Conservation (phyloP, 2,888 invertebrate genomes). For the Celastrina argiolus region DNA sequence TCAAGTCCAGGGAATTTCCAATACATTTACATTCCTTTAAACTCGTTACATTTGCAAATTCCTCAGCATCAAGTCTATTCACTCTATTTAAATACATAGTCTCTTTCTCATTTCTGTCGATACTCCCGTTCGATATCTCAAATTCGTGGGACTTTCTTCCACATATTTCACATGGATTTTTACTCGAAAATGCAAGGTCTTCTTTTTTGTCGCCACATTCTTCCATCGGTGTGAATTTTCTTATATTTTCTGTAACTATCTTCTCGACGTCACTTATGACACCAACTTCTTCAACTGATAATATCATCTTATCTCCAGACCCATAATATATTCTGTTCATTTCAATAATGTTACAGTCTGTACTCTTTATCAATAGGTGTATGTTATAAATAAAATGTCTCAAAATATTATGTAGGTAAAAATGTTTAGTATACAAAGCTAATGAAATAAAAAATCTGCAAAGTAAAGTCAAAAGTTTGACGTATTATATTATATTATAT, state of each 20-base stretch:
- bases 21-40: constrained; percentile 62
- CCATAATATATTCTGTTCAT: constrained; percentile 48
- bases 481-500: background rate
- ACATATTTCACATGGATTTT: background rate
- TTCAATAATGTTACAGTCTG: background rate
- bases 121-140: too few species aligned
- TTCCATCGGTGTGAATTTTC: background rate
- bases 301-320: constrained; percentile 48
- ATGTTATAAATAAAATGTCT: background rate
- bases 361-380: constrained; percentile 23
- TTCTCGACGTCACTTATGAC: background rate
- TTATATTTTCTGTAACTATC: background rate
- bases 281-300: background rate
- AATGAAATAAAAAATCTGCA: too few species aligned
- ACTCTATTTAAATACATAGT: background rate
- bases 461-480: too few species aligned
- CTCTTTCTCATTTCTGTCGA: background rate
- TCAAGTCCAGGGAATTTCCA: constrained; percentile 61
- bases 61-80: constrained; percentile 47
- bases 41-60: constrained; percentile 51
- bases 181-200: background rate
- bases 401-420: too few species aligned
- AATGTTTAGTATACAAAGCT: too few species aligned
- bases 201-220: background rate
- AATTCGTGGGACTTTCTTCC: background rate